Evolutionary conservation across 2,888 invertebrate species (phyloP), one percentile per base, ranked within the genome.

Genomic region (Agrotis segetum): DNA sequence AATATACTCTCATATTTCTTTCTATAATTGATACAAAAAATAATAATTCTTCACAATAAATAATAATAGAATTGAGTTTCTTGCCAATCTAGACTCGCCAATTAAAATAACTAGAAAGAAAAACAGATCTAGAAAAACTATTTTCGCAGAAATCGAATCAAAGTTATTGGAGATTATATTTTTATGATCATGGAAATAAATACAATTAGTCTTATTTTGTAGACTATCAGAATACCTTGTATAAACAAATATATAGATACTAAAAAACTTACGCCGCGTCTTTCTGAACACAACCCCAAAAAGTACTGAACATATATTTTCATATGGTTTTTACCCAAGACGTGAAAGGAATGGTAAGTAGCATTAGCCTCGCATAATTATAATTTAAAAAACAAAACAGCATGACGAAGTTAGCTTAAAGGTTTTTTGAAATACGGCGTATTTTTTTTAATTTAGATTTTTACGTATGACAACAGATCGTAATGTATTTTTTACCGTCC

Each of bases 131-230:
- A 55, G 24, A 65, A 77, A 79, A 76, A 58, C 17, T 13, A 34
- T 62, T 47, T 75, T 55, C 67, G 29, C 55, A 64, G 53, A 74
- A 67, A 56, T 62, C n/a, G n/a, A 68, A 65, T 80, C 9, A 34
- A 17, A 65, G 53, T 58, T 21, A 67, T 63, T 64, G 47, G 11
- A 61, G 34, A 67, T 56, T 19, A 61, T 59, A 63, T 67, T 67
- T 50, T 16, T 55, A 53, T 56, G 13, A 40, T 52, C 11, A 40
- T 47, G 56, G 46, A 49, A 50, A 66, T n/a, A 47, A 50, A 53
- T 52, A 60, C n/a, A 44, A 34, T 17, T 13, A 67, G 4, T 2
- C 17, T 40, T 67, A 3, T 13, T 72, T 24, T 49, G n/a, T 19
- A 49, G 17, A 75, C 21, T 46, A 59, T 29, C 13, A n/a, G 1